Evolutionary conservation across 1,140 invertebrate genomes (phyloP), one percentile per base, ranked within the genome.

Genomic region (Lepidurus apus): DNA sequence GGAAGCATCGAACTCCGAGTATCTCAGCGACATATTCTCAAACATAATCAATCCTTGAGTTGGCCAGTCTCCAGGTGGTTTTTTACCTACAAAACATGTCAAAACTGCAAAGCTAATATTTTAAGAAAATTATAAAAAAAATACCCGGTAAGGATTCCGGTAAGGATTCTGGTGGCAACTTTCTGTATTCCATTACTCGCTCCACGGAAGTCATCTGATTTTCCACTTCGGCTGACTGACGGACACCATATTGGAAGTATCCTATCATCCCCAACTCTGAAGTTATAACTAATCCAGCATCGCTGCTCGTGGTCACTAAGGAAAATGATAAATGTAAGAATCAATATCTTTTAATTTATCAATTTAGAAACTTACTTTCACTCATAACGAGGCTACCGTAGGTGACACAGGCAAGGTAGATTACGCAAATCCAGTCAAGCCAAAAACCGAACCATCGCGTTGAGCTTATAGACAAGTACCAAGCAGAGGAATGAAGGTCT

Each of bases 371-470:
- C 45, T 79, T 85, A 89, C 89, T 86, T 78, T 87, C 84, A 21
- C 85, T 85, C 76, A 90, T 87, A 1, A 91, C 80, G 26, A 95
- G 85, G 83, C 95, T 94, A 73, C 91, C 90, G 81, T 90, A 93
- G 10, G 89, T 91, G 13, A 92, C 90, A 74, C 90, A 84, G 0
- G 90, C 86, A 11, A 98, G 91, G 82, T 90, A 93, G 17, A 87
- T 75, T 7, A 91, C 87, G 79, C 91, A 93, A 1, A 95, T 87
- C 78, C 91, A 87, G 84, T 95, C 93, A 43, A 98, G 84, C 86
- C 91, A 91, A 45, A 95, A 89, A 0, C 92, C 92, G 83, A 98
- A 94, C 80, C 95, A 93, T 74, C 94, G 88, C 80, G 90, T 93
- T 17, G 92, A 91, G 10, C 90, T 86, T 6, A 96, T 85, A 78